Conservation (phyloP, 2,113 vertebrate species). For the Cranoglanis bouderius region DNA sequence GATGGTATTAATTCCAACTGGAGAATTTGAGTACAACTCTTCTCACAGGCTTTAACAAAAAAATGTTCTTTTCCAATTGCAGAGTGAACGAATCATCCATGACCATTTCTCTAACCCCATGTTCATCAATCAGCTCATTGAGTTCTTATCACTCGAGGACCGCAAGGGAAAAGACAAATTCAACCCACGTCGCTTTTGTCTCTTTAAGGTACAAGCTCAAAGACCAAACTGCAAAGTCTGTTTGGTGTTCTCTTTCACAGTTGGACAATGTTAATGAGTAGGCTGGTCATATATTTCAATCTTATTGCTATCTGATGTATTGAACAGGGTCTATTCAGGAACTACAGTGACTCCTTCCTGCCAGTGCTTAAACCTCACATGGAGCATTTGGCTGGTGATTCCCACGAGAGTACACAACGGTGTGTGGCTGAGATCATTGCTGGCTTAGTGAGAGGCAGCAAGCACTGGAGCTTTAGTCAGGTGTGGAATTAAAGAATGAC, state of each 20-base stretch:
- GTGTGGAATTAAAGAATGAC: constrained; percentile 60
- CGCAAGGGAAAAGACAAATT: constrained; percentile 98
- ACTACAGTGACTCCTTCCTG: constrained; percentile 91
- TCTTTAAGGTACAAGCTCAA: constrained; percentile 86
- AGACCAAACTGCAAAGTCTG: not conserved
- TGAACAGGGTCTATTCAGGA: constrained; percentile 90
- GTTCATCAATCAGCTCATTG: constrained; percentile 89
- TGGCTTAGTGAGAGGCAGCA: constrained; percentile 94
- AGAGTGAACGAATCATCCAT: constrained; percentile 92
- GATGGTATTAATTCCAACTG: not conserved
- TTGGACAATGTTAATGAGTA: not conserved
- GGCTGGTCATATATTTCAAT: not conserved
- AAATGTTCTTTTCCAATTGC: constrained; percentile 41
- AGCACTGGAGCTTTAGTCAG: constrained; percentile 96
- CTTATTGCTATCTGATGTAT: not conserved
- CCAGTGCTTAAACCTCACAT: constrained; percentile 88
- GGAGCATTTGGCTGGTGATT: constrained; percentile 86
- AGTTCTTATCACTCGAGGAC: constrained; percentile 94
- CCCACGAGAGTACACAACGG: constrained; percentile 93
- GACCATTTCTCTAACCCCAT: constrained; percentile 91
- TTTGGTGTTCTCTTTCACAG: not conserved
- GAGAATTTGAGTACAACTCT: not conserved
- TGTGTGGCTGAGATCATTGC: constrained; percentile 96
- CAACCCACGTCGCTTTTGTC: constrained; percentile 92
- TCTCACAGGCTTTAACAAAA: not conserved